Evolutionary conservation across 1,140 invertebrate genomes (phyloP), one percentile per base, ranked within the genome.

Genomic region (Drosophila tsacasi): DNA sequence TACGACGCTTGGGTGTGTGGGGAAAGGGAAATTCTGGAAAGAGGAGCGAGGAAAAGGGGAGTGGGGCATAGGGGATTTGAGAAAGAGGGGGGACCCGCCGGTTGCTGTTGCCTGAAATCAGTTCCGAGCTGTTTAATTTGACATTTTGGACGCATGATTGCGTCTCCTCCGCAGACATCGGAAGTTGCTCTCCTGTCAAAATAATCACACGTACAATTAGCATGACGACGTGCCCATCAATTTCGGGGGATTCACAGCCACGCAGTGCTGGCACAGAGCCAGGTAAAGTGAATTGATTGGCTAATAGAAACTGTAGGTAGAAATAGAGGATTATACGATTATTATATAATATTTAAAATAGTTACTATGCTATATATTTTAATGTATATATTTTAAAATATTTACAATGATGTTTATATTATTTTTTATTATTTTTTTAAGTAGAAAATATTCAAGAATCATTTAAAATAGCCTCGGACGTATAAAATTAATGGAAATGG

Each of bases 181-280:
- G 76, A 71, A 71, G 74, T 71, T 59, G 25, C 52, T 42, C 52
- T 46, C 67, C 80, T 91, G 87, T 91, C 87, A 89, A 91, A 91
- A 91, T 91, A 91, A 91, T 91, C 89, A 89, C 81, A 91, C 84
- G 83, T 91, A 89, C 87, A 91, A 91, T 91, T 91, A 91, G 89
- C 84, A 82, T 81, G 89, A 91, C 78, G 85, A 82, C 85, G 81
- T 71, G 85, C 69, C 74, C 85, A 85, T 89, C 84, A 84, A 89
- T 84, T 89, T 81, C 66, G 32, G 63, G 67, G 32, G 60, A 47
- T 39, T 63, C 42, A 37, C 17, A 21, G 27, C 25, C 6, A 21
- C 13, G 10, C 12, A 10, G 68, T 49, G 13, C 39, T 62, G 67
- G 55, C 25, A 47, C 46, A 42, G 19, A 59, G 69, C 66, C 67